Percentiles rank a stretch among this genome's conserved stretches.
Conservation (phyloP, 1,140 invertebrate species). For the Epicauta chinensis region DNA sequence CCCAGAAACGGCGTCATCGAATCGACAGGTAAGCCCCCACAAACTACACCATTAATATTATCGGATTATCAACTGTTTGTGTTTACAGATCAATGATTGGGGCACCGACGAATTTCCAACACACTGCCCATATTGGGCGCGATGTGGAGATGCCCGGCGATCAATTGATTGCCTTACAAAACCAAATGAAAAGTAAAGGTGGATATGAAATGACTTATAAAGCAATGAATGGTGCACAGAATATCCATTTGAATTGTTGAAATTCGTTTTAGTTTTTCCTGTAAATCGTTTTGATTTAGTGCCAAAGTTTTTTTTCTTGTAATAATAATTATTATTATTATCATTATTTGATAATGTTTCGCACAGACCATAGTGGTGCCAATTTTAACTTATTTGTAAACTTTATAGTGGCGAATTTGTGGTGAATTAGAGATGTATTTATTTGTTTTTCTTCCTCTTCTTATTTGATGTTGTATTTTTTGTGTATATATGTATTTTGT, state of each 20-base stretch:
- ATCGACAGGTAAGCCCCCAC: conserved; percentile 35
- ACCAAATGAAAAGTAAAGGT: conserved; percentile 69
- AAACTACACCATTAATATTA: not conserved
- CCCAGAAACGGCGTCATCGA: conserved; percentile 36
- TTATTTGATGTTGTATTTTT: too few relatives aligned
- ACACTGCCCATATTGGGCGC: conserved; percentile 74
- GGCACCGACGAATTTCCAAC: conserved; percentile 72
- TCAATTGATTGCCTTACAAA: conserved; percentile 58
- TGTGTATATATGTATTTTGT: too few relatives aligned
- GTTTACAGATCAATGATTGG: conserved; percentile 69
- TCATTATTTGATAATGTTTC: conserved; percentile 7
- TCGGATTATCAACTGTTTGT: not conserved
- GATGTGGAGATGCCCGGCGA: conserved; percentile 61
- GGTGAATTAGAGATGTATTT: too few relatives aligned
- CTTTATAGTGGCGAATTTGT: conserved; percentile 1
- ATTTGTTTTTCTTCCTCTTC: too few relatives aligned
- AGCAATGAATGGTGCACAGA: conserved; percentile 6
- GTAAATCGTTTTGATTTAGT: conserved; percentile 22
- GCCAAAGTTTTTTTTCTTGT: conserved; percentile 28
- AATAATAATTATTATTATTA: conserved; percentile 6
- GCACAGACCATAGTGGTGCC: conserved; percentile 5
- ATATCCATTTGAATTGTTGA: conserved; percentile 10
- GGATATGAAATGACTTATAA: conserved; percentile 58
- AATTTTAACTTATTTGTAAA: conserved; percentile 11
- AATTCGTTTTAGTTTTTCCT: not conserved